A percentile compares a stretch with the other conserved stretches of the same genome.
Conservation (phyloP, 2,797 vertebrate genomes). For the Heliangelus exortis region DNA sequence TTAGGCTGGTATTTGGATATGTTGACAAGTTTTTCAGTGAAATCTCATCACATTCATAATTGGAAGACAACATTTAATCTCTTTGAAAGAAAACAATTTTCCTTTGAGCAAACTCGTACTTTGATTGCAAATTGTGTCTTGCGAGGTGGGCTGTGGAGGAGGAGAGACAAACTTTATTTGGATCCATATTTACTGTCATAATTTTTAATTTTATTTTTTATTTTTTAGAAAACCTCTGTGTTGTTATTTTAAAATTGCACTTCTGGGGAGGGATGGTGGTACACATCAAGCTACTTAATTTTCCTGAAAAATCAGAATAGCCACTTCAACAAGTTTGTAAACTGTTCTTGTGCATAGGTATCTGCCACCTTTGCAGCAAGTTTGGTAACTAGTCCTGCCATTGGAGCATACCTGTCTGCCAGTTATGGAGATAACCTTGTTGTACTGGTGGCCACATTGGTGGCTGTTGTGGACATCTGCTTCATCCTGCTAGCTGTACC, state of each 20-base stretch:
- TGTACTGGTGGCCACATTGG: slow-evolving; percentile 87
- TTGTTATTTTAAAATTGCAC: neutral
- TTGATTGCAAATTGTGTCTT: neutral
- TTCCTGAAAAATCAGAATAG: neutral
- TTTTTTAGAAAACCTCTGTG: neutral
- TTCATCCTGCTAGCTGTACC: slow-evolving; percentile 92
- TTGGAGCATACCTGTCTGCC: slow-evolving; percentile 90
- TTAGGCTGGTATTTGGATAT: neutral
- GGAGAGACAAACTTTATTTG: neutral
- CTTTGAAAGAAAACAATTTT: neutral
- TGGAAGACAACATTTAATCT: neutral
- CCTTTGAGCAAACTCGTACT: neutral
- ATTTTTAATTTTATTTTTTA: neutral
- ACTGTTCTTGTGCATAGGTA: slow-evolving; percentile 78
- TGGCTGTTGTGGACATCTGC: slow-evolving; percentile 90
- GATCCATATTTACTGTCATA: neutral
- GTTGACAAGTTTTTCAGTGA: neutral
- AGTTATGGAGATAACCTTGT: slow-evolving; percentile 90
- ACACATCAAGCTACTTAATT: neutral
- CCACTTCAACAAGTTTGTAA: neutral
- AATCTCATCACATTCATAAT: neutral
- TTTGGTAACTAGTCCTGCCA: slow-evolving; percentile 93
- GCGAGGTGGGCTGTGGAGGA: neutral
- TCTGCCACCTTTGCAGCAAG: slow-evolving; percentile 95
- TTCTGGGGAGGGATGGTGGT: neutral